Evolutionary conservation across 1,140 invertebrate species (phyloP).

Genomic region (Heterodera schachtii): DNA sequence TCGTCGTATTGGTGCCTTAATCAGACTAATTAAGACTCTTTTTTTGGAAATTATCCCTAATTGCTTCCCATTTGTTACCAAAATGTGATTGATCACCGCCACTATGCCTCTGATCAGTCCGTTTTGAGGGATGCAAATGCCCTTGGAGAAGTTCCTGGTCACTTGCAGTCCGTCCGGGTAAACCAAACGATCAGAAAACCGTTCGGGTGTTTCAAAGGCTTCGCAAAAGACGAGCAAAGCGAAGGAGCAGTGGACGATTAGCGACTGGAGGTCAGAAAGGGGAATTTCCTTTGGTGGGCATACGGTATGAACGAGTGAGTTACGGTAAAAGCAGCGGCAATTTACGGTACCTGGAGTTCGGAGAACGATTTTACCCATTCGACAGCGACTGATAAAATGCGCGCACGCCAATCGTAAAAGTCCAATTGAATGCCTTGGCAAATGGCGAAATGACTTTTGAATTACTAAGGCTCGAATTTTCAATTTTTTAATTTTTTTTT

Average conservation of each 20-base stretch:
- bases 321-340: not conserved
- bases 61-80: conserved; percentile 27
- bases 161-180: conserved; percentile 48
- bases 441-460: too few species aligned
- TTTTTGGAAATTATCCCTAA: not conserved
- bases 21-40: not conserved
- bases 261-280: conserved; percentile 26
- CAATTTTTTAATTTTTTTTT: too few species aligned
- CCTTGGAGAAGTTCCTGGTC: conserved; percentile 51
- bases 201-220: conserved; percentile 58
- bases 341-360: conserved; percentile 39
- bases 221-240: conserved; percentile 56
- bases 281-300: conserved; percentile 23
- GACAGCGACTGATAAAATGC: conserved; percentile 54
- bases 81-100: conserved; percentile 59
- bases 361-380: conserved; percentile 58
- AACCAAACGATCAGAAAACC: conserved; percentile 56
- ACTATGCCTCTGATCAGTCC: conserved; percentile 61
- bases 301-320: not conserved
- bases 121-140: conserved; percentile 49
- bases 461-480: too few species aligned
- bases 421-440: conserved; percentile 40
- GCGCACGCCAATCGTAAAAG: conserved; percentile 57
- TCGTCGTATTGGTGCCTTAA: conserved; percentile 45
- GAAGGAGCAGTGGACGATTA: conserved; percentile 55